phyloP scores from a whole-genome alignment of 2,113 vertebrate species.

The Cebus imitator region DNA sequence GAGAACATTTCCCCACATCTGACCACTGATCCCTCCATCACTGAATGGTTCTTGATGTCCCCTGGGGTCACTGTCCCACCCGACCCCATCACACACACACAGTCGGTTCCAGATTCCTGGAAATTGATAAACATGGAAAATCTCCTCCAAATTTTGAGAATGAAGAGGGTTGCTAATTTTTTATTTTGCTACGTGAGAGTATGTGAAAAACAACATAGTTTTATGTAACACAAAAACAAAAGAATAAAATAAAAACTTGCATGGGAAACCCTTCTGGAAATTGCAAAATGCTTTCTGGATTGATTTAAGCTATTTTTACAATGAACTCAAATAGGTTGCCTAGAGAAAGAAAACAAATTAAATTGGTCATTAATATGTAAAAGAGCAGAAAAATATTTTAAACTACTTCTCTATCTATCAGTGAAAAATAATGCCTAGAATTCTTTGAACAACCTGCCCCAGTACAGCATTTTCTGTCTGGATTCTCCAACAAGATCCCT shows the following conservation, averaged over 20 bases:
- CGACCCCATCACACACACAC: fast-evolving
- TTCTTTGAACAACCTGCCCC: background rate
- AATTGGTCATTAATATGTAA: background rate
- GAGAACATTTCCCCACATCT: background rate
- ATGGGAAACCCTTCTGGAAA: background rate
- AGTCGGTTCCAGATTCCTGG: background rate
- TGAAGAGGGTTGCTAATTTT: background rate
- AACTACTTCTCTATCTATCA: background rate
- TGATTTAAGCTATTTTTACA: background rate
- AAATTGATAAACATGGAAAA: background rate
- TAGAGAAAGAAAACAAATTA: slow-evolving; percentile 22
- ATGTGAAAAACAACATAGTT: slow-evolving; percentile 8
- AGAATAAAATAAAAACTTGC: background rate
- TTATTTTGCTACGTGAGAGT: background rate
- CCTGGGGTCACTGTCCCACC: too few relatives aligned
- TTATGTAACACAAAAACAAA: background rate
- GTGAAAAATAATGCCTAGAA: background rate
- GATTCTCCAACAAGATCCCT: background rate
- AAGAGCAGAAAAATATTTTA: background rate
- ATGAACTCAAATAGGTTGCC: background rate
- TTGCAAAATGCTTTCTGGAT: background rate
- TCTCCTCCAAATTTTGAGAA: background rate
- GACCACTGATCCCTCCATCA: background rate
- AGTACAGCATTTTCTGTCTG: background rate
- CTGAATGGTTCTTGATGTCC: background rate